A percentile compares a stretch with the other conserved stretches of the same genome.
Evolutionary conservation across 1,140 invertebrate species (phyloP).

Genomic region (Polypedilum vanderplanki): DNA sequence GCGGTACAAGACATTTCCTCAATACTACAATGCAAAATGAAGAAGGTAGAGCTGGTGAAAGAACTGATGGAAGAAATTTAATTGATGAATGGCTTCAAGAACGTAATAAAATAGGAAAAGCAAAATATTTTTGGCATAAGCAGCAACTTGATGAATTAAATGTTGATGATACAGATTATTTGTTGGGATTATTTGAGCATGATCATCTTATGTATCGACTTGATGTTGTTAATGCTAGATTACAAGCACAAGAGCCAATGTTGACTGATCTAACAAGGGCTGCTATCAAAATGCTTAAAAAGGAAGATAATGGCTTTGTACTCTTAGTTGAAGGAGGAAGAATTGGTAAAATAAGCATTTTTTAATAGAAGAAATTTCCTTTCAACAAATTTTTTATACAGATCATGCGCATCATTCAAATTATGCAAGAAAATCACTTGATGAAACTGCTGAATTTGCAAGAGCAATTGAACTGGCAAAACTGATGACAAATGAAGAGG

Average conservation of each 20-base stretch:
- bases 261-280: slow-evolving; percentile 73
- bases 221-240: slow-evolving; percentile 48
- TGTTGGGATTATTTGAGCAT: slow-evolving; percentile 48
- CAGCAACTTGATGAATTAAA: slow-evolving; percentile 31
- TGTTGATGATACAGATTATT: slow-evolving; percentile 39
- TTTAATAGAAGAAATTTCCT: too few species aligned
- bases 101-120: not conserved
- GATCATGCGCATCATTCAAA: slow-evolving; percentile 56
- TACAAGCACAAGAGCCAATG: slow-evolving; percentile 47
- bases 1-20: slow-evolving; percentile 61
- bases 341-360: slow-evolving; percentile 44
- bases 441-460: slow-evolving; percentile 56
- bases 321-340: slow-evolving; percentile 62
- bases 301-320: slow-evolving; percentile 61
- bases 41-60: slow-evolving; percentile 55
- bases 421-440: slow-evolving; percentile 51
- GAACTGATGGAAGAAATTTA: slow-evolving; percentile 54
- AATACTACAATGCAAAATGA: slow-evolving; percentile 54
- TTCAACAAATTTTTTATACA: too few species aligned
- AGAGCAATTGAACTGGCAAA: slow-evolving; percentile 50
- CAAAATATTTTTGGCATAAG: slow-evolving; percentile 40
- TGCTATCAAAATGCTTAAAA: slow-evolving; percentile 68
- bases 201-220: slow-evolving; percentile 50
- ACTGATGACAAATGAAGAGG: slow-evolving; percentile 48
- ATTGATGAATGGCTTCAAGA: slow-evolving; percentile 54